phyloP scores from a whole-genome alignment of 2,888 invertebrate species.

The Tiphia femorata region DNA sequence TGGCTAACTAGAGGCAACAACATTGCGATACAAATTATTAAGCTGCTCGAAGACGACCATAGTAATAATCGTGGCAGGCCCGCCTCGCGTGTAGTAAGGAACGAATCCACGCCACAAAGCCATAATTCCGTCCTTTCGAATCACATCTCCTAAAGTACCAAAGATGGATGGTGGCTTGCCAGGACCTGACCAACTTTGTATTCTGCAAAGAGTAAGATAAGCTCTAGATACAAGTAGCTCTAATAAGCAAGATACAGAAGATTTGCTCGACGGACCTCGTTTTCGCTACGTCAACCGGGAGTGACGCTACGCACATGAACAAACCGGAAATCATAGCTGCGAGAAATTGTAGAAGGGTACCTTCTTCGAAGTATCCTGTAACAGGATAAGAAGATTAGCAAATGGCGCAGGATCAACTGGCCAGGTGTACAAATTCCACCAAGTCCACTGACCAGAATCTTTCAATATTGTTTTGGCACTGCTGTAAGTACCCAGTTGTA shows the following conservation, averaged over 20 bases:
- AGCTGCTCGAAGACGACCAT: constrained; percentile 39
- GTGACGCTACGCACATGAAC: constrained; percentile 74
- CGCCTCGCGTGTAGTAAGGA: constrained; percentile 43
- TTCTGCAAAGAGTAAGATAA: constrained; percentile 10
- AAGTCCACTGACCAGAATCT: constrained; percentile 35
- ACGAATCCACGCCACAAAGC: constrained; percentile 78
- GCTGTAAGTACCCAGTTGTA: constrained; percentile 77
- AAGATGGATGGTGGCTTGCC: constrained; percentile 20
- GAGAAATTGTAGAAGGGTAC: constrained; percentile 64
- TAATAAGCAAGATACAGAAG: neutral
- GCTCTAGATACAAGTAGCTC: too few species aligned
- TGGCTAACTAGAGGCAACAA: constrained; percentile 14
- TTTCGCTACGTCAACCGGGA: constrained; percentile 79
- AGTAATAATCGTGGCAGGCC: constrained; percentile 35
- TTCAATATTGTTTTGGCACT: constrained; percentile 70
- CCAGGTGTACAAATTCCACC: neutral
- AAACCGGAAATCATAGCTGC: constrained; percentile 77
- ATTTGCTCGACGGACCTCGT: constrained; percentile 62
- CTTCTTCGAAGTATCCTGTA: constrained; percentile 43
- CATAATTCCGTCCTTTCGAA: constrained; percentile 75
- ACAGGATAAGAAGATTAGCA: neutral
- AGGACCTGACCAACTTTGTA: constrained; percentile 32
- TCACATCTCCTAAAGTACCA: constrained; percentile 54
- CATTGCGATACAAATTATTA: constrained; percentile 17
- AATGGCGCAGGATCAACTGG: neutral